Evolutionary conservation across 2,888 invertebrate genomes (phyloP).

Genomic region (Zele albiditarsus): DNA sequence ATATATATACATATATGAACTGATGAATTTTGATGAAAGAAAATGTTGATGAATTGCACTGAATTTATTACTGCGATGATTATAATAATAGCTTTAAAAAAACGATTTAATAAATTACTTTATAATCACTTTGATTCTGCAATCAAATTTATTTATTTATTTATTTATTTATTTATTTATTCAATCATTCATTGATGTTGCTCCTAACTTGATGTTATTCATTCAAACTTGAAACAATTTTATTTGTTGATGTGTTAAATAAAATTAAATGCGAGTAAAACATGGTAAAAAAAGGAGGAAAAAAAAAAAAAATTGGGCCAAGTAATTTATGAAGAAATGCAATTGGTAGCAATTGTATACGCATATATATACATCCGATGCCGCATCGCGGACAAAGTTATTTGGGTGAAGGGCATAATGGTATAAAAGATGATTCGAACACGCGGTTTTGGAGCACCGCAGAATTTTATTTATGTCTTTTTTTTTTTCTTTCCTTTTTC

Average conservation of each 20-base stretch:
- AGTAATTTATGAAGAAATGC: constrained; percentile 14
- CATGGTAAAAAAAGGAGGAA: neutral
- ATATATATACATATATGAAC: neutral
- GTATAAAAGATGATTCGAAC: constrained; percentile 32
- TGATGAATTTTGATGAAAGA: constrained; percentile 20
- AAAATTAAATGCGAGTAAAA: neutral
- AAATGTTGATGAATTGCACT: constrained; percentile 24
- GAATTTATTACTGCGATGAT: constrained; percentile 18
- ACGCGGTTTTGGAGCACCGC: constrained; percentile 20
- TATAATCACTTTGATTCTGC: neutral
- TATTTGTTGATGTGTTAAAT: neutral
- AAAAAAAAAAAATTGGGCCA: constrained; percentile 23
- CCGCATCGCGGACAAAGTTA: constrained; percentile 16
- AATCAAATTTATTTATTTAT: neutral
- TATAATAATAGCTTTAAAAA: neutral
- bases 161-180: neutral
- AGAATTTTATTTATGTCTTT: neutral
- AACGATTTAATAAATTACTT: neutral
- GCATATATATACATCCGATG: neutral
- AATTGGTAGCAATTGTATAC: constrained; percentile 25
- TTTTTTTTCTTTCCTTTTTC: neutral
- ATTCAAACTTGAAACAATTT: neutral
- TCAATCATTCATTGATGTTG: neutral
- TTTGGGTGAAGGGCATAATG: constrained; percentile 36
- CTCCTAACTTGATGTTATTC: too few species aligned